Evolutionary conservation across 2,797 vertebrate species (phyloP).

Genomic region (Sebastes baramenuke): DNA sequence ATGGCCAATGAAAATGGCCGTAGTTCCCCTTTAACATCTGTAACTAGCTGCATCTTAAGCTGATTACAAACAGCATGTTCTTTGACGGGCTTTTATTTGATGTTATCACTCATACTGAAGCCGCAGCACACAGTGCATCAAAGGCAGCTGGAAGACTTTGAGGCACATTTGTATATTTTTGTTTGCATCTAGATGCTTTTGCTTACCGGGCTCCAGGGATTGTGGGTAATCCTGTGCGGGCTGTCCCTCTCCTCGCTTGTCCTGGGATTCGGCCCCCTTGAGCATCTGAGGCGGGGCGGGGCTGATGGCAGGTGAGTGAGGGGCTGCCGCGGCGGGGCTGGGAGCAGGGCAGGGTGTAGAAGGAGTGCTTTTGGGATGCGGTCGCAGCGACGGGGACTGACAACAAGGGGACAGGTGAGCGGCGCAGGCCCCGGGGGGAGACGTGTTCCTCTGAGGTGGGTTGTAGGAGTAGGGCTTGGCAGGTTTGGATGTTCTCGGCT

Average conservation of each 20-base stretch:
- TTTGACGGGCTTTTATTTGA: not conserved
- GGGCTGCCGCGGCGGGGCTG: slow-evolving; percentile 80
- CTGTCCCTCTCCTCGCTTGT: slow-evolving; percentile 85
- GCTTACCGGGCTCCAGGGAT: slow-evolving; percentile 90
- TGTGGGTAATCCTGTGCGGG: slow-evolving; percentile 84
- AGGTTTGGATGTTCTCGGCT: slow-evolving; percentile 87
- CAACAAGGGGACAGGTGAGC: slow-evolving; percentile 91
- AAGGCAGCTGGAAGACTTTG: not conserved
- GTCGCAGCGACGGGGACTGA: slow-evolving; percentile 87
- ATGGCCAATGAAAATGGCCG: too few species aligned
- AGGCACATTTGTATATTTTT: not conserved
- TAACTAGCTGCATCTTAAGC: not conserved
- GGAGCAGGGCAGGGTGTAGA: slow-evolving; percentile 87
- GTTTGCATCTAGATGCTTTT: not conserved
- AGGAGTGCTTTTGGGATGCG: slow-evolving; percentile 87
- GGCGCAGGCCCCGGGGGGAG: slow-evolving; percentile 79
- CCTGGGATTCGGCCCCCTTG: slow-evolving; percentile 83
- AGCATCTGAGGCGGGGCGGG: slow-evolving; percentile 84
- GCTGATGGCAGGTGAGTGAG: slow-evolving; percentile 87
- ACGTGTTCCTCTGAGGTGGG: slow-evolving; percentile 80
- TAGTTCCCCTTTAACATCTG: not conserved
- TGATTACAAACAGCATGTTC: not conserved
- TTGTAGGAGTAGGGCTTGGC: slow-evolving; percentile 92
- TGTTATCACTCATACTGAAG: not conserved
- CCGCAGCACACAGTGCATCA: not conserved